Base-by-base conservation (phyloP, 2,797 vertebrate genomes). In the Ciconia nigra region DNA sequence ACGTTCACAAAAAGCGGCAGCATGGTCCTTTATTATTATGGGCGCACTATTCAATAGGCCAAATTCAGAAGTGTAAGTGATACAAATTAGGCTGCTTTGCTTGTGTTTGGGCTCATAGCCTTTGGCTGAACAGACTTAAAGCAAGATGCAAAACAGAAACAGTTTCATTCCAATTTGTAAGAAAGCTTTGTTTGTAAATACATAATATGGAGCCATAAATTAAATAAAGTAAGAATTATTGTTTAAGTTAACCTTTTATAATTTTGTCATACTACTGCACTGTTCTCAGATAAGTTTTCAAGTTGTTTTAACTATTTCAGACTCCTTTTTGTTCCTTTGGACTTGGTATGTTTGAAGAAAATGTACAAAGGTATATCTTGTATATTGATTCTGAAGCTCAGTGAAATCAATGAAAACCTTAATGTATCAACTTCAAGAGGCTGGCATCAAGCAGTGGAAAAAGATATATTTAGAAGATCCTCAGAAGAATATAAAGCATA, bases 391-490 rank as follows among this genome's bases (percentile, higher is more conserved):
- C 82, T 92, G 69, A 91, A 93, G 69, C 76, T 92, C 87, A 69
- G 89, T 74, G 82, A 94, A 97, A 96, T 97, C 97, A 81, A 93
- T 97, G 93, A 77, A 93, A 92, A 61, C 82, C 79, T 89, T 92
- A 96, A 74, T 92, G 73, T 42, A 92, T 74, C 71, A 72, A 58
- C 86, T 95, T 97, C 93, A 97, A 94, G 95, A 91, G 65, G 25
- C 74, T 87, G 71, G 58, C 57, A 94, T 80, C 66, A 77, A 89
- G 89, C 49, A 54, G 49, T 78, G 65, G 44, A 74, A 87, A 86
- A 83, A 93, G 76, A 69, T 85, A 74, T 85, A 72, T 95, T 95
- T 96, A 94, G 91, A 91, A 93, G 10, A 71, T 5, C 82, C 71
- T 94, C 46, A 71, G 66, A 97, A 92, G 91, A 78, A 39, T 83